Evolutionary conservation across 2,888 invertebrate species (phyloP).

Genomic region (Crematogaster levior): DNA sequence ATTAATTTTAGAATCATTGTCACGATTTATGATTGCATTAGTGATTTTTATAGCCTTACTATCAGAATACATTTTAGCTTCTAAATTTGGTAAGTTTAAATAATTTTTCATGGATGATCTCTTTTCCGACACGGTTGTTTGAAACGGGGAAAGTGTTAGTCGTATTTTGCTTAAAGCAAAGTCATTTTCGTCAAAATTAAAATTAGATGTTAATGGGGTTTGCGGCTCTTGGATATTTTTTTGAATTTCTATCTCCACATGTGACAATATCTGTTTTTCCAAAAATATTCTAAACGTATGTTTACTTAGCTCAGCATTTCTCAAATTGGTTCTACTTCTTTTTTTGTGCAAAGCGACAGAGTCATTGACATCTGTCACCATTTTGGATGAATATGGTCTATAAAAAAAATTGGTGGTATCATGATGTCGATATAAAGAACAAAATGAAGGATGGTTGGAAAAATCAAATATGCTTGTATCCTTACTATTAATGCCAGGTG

Average conservation of each 20-base stretch:
- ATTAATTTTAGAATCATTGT: slow-evolving; percentile 35
- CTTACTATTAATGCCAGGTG: slow-evolving; percentile 48
- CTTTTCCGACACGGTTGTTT: not conserved
- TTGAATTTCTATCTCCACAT: slow-evolving; percentile 64
- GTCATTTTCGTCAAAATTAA: slow-evolving; percentile 55
- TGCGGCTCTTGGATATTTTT: slow-evolving; percentile 50
- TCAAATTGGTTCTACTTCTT: slow-evolving; percentile 67
- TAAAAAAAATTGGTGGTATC: slow-evolving; percentile 47
- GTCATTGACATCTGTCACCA: slow-evolving; percentile 52
- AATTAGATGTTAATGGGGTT: slow-evolving; percentile 65
- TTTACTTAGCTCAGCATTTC: slow-evolving; percentile 72
- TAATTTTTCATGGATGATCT: not conserved
- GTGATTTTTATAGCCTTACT: not conserved
- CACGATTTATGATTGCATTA: not conserved
- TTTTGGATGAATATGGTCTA: slow-evolving; percentile 51
- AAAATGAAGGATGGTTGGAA: not conserved
- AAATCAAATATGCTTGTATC: slow-evolving; percentile 33
- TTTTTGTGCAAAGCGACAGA: slow-evolving; percentile 47
- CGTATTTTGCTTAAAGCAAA: not conserved
- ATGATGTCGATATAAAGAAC: slow-evolving; percentile 12
- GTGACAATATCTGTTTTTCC: slow-evolving; percentile 72
- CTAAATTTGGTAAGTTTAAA: slow-evolving; percentile 14
- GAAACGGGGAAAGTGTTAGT: slow-evolving; percentile 25
- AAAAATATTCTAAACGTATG: slow-evolving; percentile 69
- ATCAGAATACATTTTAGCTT: not conserved